These are phyloP conservation scores for Amniataba percoides DNA, from an alignment of 2,797 vertebrate species.

Conservation along the genomic window DNA sequence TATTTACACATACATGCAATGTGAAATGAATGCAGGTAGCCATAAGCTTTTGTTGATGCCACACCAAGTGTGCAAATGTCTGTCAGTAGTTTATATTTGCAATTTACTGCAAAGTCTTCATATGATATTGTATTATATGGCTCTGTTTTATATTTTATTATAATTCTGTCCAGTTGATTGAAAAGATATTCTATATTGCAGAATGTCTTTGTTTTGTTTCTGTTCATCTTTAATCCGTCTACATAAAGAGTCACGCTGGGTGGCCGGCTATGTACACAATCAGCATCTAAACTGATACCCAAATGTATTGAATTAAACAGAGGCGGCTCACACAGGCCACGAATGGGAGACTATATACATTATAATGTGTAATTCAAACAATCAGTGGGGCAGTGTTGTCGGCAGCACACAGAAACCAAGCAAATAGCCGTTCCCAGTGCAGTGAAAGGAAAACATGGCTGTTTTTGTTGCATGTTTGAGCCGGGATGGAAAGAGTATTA, in stretches of 20 bases:
- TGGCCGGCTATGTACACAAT: slow-evolving; percentile 75
- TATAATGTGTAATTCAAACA: slow-evolving; percentile 78
- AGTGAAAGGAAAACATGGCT: slow-evolving; percentile 72
- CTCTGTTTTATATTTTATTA: slow-evolving; percentile 78
- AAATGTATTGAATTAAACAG: slow-evolving; percentile 78
- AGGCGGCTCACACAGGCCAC: slow-evolving; percentile 63
- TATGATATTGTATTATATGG: slow-evolving; percentile 69
- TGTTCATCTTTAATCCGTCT: slow-evolving; percentile 81
- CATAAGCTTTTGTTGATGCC: slow-evolving; percentile 78
- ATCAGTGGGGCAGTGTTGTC: slow-evolving; percentile 65
- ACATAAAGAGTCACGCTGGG: slow-evolving; percentile 81
- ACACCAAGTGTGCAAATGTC: slow-evolving; percentile 69
- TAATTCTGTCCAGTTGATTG: slow-evolving; percentile 75
- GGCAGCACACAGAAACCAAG: slow-evolving; percentile 62
- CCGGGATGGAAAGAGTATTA: slow-evolving; percentile 60
- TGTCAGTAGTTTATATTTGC: slow-evolving; percentile 71
- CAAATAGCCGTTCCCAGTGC: slow-evolving; percentile 66
- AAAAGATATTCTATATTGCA: slow-evolving; percentile 71
- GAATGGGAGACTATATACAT: slow-evolving; percentile 71
- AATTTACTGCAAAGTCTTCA: slow-evolving; percentile 74
- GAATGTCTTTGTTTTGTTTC: slow-evolving; percentile 79
- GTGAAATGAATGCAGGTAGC: slow-evolving; percentile 81
- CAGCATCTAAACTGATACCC: slow-evolving; percentile 66
- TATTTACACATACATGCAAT: slow-evolving; percentile 55
- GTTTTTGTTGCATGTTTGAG: slow-evolving; percentile 65